phyloP scores from a whole-genome alignment of 2,113 vertebrate species.

The Oxyura jamaicensis region DNA sequence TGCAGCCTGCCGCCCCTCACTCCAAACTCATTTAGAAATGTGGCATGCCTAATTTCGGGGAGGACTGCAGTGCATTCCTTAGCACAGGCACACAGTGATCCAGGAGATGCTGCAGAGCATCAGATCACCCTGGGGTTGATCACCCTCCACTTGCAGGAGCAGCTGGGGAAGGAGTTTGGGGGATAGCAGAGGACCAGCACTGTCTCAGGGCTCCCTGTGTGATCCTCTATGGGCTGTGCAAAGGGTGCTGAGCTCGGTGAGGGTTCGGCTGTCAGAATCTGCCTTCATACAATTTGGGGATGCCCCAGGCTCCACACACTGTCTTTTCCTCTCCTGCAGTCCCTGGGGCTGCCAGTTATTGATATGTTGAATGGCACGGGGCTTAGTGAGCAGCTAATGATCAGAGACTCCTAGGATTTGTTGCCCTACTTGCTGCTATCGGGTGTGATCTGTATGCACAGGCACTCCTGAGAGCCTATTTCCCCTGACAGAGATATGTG shows the following conservation, averaged over 20 bases:
- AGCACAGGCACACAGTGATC: accelerated
- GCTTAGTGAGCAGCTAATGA: background rate
- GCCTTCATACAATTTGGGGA: background rate
- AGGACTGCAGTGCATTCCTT: background rate
- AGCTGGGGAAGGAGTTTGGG: background rate
- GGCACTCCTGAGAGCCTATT: background rate
- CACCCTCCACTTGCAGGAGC: background rate
- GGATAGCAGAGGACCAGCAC: background rate
- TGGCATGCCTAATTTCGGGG: background rate
- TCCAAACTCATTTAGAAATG: conserved; percentile 28
- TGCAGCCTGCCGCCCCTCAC: conserved; percentile 27
- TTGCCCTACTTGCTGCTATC: background rate
- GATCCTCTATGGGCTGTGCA: accelerated
- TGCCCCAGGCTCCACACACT: accelerated
- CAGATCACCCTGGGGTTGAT: background rate
- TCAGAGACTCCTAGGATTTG: background rate
- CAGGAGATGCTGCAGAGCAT: background rate
- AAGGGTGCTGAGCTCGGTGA: background rate
- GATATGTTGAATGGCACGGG: background rate
- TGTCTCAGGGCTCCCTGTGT: background rate
- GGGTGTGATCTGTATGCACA: background rate
- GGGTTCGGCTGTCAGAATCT: background rate
- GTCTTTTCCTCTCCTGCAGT: background rate
- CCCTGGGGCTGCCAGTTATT: background rate
- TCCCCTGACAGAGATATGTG: background rate